Evolutionary conservation across 2,113 vertebrate genomes (phyloP).

Genomic region (Carassius auratus): DNA sequence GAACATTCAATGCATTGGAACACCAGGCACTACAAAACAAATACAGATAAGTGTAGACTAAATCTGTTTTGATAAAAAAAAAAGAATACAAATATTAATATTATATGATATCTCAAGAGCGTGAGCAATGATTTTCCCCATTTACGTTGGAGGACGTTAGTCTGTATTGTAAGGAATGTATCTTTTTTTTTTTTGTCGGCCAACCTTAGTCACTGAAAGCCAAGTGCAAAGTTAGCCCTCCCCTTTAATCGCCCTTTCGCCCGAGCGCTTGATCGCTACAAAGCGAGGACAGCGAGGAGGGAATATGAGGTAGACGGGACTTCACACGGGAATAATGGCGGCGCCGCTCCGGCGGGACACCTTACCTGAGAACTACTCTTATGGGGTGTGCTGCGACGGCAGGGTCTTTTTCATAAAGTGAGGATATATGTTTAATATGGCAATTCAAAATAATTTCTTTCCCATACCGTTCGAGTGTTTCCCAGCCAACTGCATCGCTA

Average conservation of each 20-base stretch:
- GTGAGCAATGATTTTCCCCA: background rate
- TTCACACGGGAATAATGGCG: slow-evolving; percentile 83
- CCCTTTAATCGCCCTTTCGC: slow-evolving; percentile 39
- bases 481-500: slow-evolving; percentile 55
- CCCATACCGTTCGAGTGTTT: slow-evolving; percentile 56
- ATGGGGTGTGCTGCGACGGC: slow-evolving; percentile 87
- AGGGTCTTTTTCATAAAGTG: slow-evolving; percentile 93
- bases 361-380: slow-evolving; percentile 88
- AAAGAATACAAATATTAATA: background rate
- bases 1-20: background rate
- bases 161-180: background rate
- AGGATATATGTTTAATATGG: slow-evolving; percentile 57
- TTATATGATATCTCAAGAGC: background rate
- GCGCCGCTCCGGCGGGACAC: slow-evolving; percentile 83
- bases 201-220: slow-evolving; percentile 4
- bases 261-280: slow-evolving; percentile 1
- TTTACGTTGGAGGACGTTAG: background rate
- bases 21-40: background rate
- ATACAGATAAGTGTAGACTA: too few species aligned
- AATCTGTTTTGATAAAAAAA: background rate
- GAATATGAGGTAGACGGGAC: slow-evolving; percentile 62
- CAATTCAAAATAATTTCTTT: background rate
- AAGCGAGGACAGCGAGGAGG: slow-evolving; percentile 62
- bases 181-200: slow-evolving; percentile 52
- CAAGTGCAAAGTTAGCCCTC: slow-evolving; percentile 33